phyloP scores from a whole-genome alignment of 1,140 invertebrate genomes.

The Scaptomyza graminum region DNA sequence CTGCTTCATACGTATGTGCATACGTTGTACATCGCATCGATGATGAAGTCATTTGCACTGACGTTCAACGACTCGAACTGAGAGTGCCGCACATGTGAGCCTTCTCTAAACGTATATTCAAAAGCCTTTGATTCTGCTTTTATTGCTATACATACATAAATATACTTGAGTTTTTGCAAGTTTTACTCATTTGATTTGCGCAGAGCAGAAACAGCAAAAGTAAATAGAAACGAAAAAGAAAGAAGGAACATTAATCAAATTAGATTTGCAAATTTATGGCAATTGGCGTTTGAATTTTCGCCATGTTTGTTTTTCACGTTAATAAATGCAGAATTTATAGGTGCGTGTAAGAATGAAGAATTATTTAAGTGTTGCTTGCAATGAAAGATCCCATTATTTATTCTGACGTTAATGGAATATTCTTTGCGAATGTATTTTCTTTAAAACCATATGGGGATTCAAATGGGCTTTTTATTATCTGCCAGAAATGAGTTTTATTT shows the following conservation, averaged over 20 bases:
- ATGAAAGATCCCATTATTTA: constrained; percentile 28
- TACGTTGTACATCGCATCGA: constrained; percentile 38
- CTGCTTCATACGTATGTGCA: constrained; percentile 14
- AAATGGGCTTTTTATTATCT: background rate
- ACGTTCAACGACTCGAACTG: constrained; percentile 68
- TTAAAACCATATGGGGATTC: background rate
- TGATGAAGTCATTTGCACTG: constrained; percentile 71
- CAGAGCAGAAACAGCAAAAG: constrained; percentile 5
- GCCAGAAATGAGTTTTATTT: background rate
- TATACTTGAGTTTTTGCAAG: constrained; percentile 24
- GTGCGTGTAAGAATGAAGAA: constrained; percentile 31
- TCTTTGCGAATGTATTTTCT: background rate
- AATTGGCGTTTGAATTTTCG: constrained; percentile 40
- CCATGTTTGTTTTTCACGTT: constrained; percentile 30
- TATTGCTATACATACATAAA: constrained; percentile 24
- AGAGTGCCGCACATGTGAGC: constrained; percentile 35
- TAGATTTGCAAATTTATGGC: constrained; percentile 41
- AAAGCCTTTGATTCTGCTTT: constrained; percentile 30
- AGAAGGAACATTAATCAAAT: constrained; percentile 23
- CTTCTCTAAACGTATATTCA: background rate
- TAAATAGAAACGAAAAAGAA: background rate
- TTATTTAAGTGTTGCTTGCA: constrained; percentile 14
- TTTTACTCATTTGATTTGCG: constrained; percentile 39
- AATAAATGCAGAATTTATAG: constrained; percentile 12
- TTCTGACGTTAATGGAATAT: constrained; percentile 25